Evolutionary conservation across 2,797 vertebrate genomes (phyloP).

Genomic region (Buceros bicornis): DNA sequence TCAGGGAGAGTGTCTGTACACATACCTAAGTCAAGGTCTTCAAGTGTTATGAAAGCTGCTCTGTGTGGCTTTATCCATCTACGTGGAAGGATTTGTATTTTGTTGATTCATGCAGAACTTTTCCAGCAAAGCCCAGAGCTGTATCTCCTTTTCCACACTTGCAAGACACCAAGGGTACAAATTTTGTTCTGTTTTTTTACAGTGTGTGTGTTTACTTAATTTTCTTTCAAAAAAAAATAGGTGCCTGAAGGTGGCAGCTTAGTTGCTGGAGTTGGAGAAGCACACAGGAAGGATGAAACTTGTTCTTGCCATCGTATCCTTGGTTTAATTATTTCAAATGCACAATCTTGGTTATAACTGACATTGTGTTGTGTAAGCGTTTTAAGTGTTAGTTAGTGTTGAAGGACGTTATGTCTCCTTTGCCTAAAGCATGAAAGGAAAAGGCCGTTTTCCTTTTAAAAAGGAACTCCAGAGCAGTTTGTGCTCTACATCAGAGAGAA

Average conservation of each 20-base stretch:
- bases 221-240: background rate
- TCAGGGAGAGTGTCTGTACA: background rate
- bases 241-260: background rate
- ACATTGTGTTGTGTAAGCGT: background rate
- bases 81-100: background rate
- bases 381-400: background rate
- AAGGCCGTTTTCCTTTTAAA: background rate
- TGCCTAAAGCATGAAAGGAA: constrained; percentile 1
- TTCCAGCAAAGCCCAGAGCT: background rate
- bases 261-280: background rate
- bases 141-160: background rate
- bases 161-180: background rate
- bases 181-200: background rate
- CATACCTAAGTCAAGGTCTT: background rate
- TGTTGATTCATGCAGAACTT: background rate
- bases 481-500: background rate
- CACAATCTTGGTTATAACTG: background rate
- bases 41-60: background rate
- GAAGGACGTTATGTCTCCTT: background rate
- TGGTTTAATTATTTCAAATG: constrained; percentile 41
- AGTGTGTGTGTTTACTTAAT: background rate
- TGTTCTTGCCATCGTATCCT: background rate
- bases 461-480: background rate
- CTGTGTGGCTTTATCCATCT: background rate
- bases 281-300: background rate